Base-by-base conservation (phyloP, 1,140 invertebrate genomes). In the Caenorhabditis briggsae region DNA sequence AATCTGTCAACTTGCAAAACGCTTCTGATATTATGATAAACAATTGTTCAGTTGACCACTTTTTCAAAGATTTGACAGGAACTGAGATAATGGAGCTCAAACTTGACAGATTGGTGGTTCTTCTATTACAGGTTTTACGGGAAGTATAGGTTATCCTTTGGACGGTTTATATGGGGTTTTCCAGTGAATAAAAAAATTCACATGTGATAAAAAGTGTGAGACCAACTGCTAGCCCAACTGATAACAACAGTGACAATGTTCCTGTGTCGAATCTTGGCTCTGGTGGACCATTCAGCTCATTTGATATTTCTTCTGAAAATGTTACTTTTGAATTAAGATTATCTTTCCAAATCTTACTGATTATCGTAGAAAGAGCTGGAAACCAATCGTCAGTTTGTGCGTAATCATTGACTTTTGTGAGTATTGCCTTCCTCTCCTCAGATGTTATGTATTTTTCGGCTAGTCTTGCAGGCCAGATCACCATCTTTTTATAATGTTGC, bases 401-500 rank as follows among this genome's bases (percentile, higher is more conserved):
- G 25, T 91, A 82, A 64, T 92, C 90, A 59, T 92, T 92, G 14
- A 92, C 90, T 65, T 87, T 83, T 8, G 88, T 59, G 25, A 92
- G 86, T 64, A 92, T 92, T 33, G 64, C 56, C 78, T 90, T 91
- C 46, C 90, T 82, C 82, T 92, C 91, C 46, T 91, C 89, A 2
- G 41, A 33, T 18, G 92, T 92, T 18, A 92, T 88, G 61, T 92
- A 92, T 59, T 90, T 85, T 78, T 89, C 90, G 11, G 90, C 88
- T 41, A 92, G 82, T 48, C 91, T 59, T 16, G 91, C 91, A 18
- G 91, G 91, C 90, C 91, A 92, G 70, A 92, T 92, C 25, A 92
- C 90, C 85, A 92, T 89, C 90, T 92, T 92, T 87, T 92, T 92
- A 78, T 92, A 92, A 83, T 92, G 91, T 82, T 90, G 58, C 91